Base-by-base conservation (phyloP, 2,888 invertebrate genomes). In the Oscheius sp. region DNA sequence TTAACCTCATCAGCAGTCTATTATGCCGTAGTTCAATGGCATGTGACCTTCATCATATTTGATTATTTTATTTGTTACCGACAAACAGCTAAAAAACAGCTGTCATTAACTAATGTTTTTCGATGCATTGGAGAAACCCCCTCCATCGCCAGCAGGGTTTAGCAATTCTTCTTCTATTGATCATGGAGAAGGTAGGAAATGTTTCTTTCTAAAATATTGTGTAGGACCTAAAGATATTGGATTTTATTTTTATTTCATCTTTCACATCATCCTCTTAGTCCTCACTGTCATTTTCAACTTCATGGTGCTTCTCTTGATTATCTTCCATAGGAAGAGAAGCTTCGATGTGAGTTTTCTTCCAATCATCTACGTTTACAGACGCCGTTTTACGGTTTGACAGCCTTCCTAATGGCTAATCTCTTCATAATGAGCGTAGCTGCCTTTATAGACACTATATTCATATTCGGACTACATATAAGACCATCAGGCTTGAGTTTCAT, bases 271-370 rank as follows among this genome's bases (percentile, higher is more conserved):
- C 0, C 41, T 59, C 28, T 12, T 17, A 24, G n/a, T 38, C 4
- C n/a, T 44, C n/a, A 44, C 59, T 6, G 28, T 59, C 26, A 6
- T 59, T 14, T 9, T 59, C 22, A 59, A 59, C 41, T 44, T 44
- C 1, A 14, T 41, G 2, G 41, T 44, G 3, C 24, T 24, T 14
- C 2, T 9, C 5, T 24, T 59, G 8, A 44, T 59, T 8, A 26
- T 28, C 1, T n/a, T 9, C 9, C n/a, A 41, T 17, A 41, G 44
- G 44, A 59, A 44, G 26, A 59, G 30, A n/a, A 44, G 17, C 14
- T 44, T 59, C 44, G 28, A 8, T 14, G 41, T 59, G 9, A 26
- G 24, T 41, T 9, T 9, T 22, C 20, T 2, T 20, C 20, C 24
- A 17, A 22, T 38, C 17, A 8, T 2, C 0, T 6, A 8, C 6